These are phyloP conservation scores for Chrysolina haemoptera DNA, from an alignment of 2,888 invertebrate species.

Conservation along the genomic window DNA sequence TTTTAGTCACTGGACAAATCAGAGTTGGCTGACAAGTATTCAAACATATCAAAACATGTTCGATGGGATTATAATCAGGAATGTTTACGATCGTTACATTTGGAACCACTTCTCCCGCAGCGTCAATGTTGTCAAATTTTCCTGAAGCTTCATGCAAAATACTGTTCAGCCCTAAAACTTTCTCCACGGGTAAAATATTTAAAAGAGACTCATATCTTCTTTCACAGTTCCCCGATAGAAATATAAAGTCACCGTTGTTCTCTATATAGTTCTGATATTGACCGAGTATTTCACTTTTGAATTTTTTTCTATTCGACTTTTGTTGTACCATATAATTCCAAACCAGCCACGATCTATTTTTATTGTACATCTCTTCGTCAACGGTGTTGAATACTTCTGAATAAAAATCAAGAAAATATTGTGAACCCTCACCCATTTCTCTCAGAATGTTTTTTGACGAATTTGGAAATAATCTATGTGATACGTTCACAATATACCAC, in stretches of 20 bases:
- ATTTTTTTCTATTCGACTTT: background rate
- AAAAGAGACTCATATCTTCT: slow-evolving; percentile 4
- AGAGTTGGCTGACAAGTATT: slow-evolving; percentile 16
- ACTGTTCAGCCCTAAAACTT: slow-evolving; percentile 5
- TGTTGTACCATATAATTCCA: slow-evolving; percentile 22
- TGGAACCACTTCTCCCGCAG: background rate
- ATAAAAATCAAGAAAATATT: slow-evolving; percentile 18
- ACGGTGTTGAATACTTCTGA: slow-evolving; percentile 9
- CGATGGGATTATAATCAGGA: background rate
- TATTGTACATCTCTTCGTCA: background rate
- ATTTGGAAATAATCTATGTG: slow-evolving; percentile 6
- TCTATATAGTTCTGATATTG: slow-evolving; percentile 12
- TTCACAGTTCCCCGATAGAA: slow-evolving; percentile 15
- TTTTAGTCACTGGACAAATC: slow-evolving; percentile 3
- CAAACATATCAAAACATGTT: slow-evolving; percentile 24
- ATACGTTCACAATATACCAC: slow-evolving; percentile 25
- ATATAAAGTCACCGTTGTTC: background rate
- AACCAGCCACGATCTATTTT: slow-evolving; percentile 7
- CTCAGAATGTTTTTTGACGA: slow-evolving; percentile 14
- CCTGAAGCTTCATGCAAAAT: slow-evolving; percentile 2
- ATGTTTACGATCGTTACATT: background rate
- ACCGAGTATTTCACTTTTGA: slow-evolving; percentile 1
- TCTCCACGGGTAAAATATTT: background rate
- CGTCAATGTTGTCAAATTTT: slow-evolving; percentile 3
- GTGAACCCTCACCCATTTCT: slow-evolving; percentile 15